Evolutionary conservation across 2,888 invertebrate species (phyloP), one percentile per base, ranked within the genome.

Genomic region (Ametastegia equiseti): DNA sequence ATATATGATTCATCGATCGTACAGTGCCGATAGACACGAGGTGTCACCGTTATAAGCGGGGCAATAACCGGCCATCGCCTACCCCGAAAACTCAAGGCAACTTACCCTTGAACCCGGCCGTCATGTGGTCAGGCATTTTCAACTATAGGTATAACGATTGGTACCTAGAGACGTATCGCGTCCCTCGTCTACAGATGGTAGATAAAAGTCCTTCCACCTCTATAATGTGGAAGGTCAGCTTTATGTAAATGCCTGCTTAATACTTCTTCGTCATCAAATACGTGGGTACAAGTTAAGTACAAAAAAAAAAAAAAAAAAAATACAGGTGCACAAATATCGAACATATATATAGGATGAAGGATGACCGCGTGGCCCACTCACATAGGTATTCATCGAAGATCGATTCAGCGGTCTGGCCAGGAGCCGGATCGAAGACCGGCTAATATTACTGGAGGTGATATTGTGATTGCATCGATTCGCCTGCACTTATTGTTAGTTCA

Each of bases 21-120:
- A 54, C 2, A 75, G 9, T 30, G 60, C 60, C 63, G 42, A 23
- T 39, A 78, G 78, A 78, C 78, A 78, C 78, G 42, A 78, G 60
- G 57, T 78, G 78, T 78, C 78, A 78, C 78, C 78, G 60, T 78
- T 42, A 78, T 78, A 42, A 42, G 42, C 78, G 63, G 78, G 78
- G 57, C 60, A 63, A 78, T 39, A 78, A 78, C 78, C 78, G 78
- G 60, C 42, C 63, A 78, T 78, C 78, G 78, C 78, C 39, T 30
- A 57, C 78, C 78, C 45, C 63, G 42, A 78, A 78, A 60, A 78
- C 42, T 78, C 78, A 54, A 75, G 75, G 78, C 42, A 9, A 60
- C 60, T 27, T 78, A 63, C 78, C 78, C 78, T 78, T 78, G 78
- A 78, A 78, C 78, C 63, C 78, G 5, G 78, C 23, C 27, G 60